Base-by-base conservation (phyloP, 2,888 invertebrate genomes). In the Dasypolia templi region DNA sequence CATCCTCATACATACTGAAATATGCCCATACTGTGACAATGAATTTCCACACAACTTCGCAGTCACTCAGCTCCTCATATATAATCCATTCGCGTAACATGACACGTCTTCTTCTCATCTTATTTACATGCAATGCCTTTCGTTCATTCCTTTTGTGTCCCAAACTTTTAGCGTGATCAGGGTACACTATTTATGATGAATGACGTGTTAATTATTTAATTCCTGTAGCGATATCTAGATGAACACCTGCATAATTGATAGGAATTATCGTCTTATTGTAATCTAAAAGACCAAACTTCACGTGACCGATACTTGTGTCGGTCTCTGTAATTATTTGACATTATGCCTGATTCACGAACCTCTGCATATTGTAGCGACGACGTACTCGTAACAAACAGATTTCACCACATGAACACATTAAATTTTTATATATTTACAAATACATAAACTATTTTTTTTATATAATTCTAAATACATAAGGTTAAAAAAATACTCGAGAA, bases 211-310 rank as follows among this genome's bases (percentile, higher is more conserved):
- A 51, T 61, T 22, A 2, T 26, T 62, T n/a, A 71, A 29, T 71
- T 77, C 59, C 53, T 59, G n/a, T 22, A 49, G 51, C 63, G 79
- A 80, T 79, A 75, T 46, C 32, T 19, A 26, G 12, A 42, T 22
- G 35, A 80, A 80, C 81, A 80, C 79, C 81, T 80, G 71, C 55
- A 1, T 17, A 22, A 67, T 64, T 67, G 55, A 80, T 79, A 55
- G 69, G 17, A 56, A 70, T 75, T 69, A 59, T 75, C 75, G 56
- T 19, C 14, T 19, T 1, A 29, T 1, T 63, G 6, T 63, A 66
- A 66, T 72, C 77, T 65, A 22, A 62, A 35, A 65, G 35, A 5
- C 39, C 3, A 22, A 3, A 32, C 12, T 56, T 32, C n/a, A 32
- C 11, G n/a, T 39, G 32, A 29, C 12, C 42, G 56, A 74, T 56